A percentile compares a stretch with the other conserved stretches of the same genome.
phyloP scores from a whole-genome alignment of 2,113 vertebrate species.

The Syngnathoides biaculeatus region DNA sequence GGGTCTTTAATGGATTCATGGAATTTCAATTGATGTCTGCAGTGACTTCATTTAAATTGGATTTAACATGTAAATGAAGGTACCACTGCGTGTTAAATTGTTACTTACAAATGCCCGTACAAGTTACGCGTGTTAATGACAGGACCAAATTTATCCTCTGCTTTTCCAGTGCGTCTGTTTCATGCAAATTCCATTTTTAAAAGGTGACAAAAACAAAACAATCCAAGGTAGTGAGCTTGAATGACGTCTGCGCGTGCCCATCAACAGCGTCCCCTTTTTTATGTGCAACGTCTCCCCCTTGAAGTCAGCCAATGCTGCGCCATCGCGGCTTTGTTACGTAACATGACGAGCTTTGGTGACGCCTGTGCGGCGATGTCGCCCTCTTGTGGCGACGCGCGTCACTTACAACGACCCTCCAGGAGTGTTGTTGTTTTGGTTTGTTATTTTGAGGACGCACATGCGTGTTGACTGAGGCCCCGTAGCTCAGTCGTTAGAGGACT shows the following conservation, averaged over 20 bases:
- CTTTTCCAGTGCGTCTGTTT: too few relatives aligned
- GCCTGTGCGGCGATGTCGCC: slow-evolving; percentile 17
- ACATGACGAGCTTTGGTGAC: slow-evolving; percentile 22
- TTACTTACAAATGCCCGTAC: too few relatives aligned
- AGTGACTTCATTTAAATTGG: too few relatives aligned
- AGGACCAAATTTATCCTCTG: too few relatives aligned
- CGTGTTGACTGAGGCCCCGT: too few relatives aligned
- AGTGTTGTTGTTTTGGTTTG: slow-evolving; percentile 32
- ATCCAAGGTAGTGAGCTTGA: background rate
- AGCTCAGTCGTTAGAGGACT: too few relatives aligned
- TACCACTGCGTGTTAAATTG: too few relatives aligned
- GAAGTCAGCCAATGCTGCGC: background rate
- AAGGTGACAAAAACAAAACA: background rate
- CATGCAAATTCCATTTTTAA: too few relatives aligned
- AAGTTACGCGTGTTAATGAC: too few relatives aligned
- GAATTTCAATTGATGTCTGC: too few relatives aligned
- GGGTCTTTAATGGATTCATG: too few relatives aligned
- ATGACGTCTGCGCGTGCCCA: background rate
- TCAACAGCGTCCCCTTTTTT: slow-evolving; percentile 1
- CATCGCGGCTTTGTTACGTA: slow-evolving; percentile 54
- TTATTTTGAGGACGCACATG: slow-evolving; percentile 39
- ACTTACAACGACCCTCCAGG: slow-evolving; percentile 7
- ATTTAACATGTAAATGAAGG: too few relatives aligned
- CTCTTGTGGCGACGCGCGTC: slow-evolving; percentile 41
- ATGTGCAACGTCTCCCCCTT: background rate